phyloP scores from a whole-genome alignment of 2,888 invertebrate genomes.

The Tenthredo livida region DNA sequence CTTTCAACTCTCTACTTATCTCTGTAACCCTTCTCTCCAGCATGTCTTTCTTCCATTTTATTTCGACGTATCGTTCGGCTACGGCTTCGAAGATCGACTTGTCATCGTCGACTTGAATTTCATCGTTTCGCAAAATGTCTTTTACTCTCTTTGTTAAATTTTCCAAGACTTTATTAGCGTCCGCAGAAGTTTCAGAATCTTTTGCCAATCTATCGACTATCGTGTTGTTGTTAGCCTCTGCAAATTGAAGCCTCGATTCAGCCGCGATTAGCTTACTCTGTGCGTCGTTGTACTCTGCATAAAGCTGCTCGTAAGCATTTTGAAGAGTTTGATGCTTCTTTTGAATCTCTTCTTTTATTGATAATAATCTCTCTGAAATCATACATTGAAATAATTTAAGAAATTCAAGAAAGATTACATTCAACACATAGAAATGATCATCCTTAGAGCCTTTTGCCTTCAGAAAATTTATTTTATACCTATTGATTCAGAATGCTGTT shows the following conservation, averaged over 20 bases:
- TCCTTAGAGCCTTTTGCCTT: not conserved
- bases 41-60: conserved; percentile 74
- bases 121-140: conserved; percentile 74
- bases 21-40: conserved; percentile 75
- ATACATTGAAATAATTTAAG: not conserved
- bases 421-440: not conserved
- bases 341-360: conserved; percentile 78
- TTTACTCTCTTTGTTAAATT: conserved; percentile 75
- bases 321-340: conserved; percentile 80
- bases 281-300: conserved; percentile 74
- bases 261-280: conserved; percentile 67
- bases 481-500: conserved; percentile 86
- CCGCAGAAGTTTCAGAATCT: conserved; percentile 38
- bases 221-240: conserved; percentile 61
- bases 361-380: conserved; percentile 74
- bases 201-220: conserved; percentile 51
- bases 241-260: conserved; percentile 57
- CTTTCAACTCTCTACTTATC: conserved; percentile 70
- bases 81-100: conserved; percentile 69
- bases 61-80: conserved; percentile 69
- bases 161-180: conserved; percentile 57
- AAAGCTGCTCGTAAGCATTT: conserved; percentile 79
- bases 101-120: conserved; percentile 73
- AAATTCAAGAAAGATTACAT: not conserved
- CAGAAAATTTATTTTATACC: conserved; percentile 66